These are phyloP conservation scores for Chionomys nivalis DNA, from an alignment of 2,113 vertebrate species.

Conservation along the genomic window DNA sequence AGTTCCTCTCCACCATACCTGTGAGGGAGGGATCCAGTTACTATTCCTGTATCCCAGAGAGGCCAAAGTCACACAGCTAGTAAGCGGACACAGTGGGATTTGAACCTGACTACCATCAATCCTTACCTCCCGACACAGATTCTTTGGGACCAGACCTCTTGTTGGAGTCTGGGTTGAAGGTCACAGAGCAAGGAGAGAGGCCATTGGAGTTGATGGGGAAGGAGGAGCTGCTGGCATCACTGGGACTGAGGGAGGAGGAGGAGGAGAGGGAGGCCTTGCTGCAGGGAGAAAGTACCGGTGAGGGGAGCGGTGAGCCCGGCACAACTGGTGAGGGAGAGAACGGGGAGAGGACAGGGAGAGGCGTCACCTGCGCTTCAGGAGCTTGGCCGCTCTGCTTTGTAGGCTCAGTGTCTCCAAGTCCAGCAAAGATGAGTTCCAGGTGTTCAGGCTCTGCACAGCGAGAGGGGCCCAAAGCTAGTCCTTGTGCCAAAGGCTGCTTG, in stretches of 20 bases:
- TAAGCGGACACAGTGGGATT: neutral
- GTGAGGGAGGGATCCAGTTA: neutral
- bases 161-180: slow-evolving; percentile 77
- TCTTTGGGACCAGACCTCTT: slow-evolving; percentile 71
- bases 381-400: slow-evolving; percentile 87
- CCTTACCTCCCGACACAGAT: slow-evolving; percentile 26
- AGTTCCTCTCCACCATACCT: neutral
- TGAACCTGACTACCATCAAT: neutral
- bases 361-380: slow-evolving; percentile 88
- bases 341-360: fast-evolving
- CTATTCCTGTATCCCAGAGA: neutral
- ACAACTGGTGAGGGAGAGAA: fast-evolving
- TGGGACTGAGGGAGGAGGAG: slow-evolving; percentile 59
- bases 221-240: slow-evolving; percentile 76
- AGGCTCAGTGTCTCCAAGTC: slow-evolving; percentile 88
- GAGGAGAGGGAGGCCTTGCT: slow-evolving; percentile 83
- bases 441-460: slow-evolving; percentile 74
- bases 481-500: neutral
- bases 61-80: neutral
- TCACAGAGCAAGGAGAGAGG: slow-evolving; percentile 82
- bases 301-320: neutral
- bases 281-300: slow-evolving; percentile 44
- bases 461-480: slow-evolving; percentile 6
- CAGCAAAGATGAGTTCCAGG: slow-evolving; percentile 83
- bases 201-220: slow-evolving; percentile 86